phyloP scores from a whole-genome alignment of 1,140 invertebrate genomes.

The Zelostemma sp. region DNA sequence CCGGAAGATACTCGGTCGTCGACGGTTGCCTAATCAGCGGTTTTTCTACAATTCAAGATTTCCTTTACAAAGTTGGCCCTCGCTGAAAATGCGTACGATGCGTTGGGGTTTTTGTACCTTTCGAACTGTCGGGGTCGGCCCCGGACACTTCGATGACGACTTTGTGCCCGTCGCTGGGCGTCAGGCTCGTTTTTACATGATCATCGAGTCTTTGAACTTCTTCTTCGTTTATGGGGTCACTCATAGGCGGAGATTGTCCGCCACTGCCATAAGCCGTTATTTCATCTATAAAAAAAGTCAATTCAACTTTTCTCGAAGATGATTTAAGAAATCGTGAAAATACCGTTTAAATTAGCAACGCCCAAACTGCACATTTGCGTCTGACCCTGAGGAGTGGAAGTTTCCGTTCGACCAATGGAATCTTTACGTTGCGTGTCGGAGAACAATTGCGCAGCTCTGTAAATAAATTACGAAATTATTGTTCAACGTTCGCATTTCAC shows the following conservation, averaged over 20 bases:
- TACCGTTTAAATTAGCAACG: constrained; percentile 57
- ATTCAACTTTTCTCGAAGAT: not conserved
- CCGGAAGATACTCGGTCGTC: constrained; percentile 90
- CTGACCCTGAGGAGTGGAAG: constrained; percentile 52
- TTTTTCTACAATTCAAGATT: constrained; percentile 68
- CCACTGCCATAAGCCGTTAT: constrained; percentile 62
- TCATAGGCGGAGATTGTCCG: constrained; percentile 57
- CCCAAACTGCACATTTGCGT: constrained; percentile 69
- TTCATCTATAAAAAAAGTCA: constrained; percentile 50
- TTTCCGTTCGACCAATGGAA: constrained; percentile 52
- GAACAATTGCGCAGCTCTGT: constrained; percentile 70
- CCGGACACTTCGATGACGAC: constrained; percentile 69
- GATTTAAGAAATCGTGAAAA: constrained; percentile 7
- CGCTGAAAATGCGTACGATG: not conserved
- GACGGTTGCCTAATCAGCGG: constrained; percentile 79
- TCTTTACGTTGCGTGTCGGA: constrained; percentile 60
- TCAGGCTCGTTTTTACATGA: constrained; percentile 57
- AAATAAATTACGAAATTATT: constrained; percentile 14
- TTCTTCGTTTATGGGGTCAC: constrained; percentile 57
- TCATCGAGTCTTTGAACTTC: constrained; percentile 53
- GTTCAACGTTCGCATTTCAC: not conserved
- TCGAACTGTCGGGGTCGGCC: constrained; percentile 59
- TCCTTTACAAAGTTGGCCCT: too few species aligned
- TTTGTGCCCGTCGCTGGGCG: constrained; percentile 64
- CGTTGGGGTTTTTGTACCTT: constrained; percentile 51